Evolutionary conservation across 2,113 vertebrate genomes (phyloP), one percentile per base, ranked within the genome.

Genomic region (Scatophagus argus): DNA sequence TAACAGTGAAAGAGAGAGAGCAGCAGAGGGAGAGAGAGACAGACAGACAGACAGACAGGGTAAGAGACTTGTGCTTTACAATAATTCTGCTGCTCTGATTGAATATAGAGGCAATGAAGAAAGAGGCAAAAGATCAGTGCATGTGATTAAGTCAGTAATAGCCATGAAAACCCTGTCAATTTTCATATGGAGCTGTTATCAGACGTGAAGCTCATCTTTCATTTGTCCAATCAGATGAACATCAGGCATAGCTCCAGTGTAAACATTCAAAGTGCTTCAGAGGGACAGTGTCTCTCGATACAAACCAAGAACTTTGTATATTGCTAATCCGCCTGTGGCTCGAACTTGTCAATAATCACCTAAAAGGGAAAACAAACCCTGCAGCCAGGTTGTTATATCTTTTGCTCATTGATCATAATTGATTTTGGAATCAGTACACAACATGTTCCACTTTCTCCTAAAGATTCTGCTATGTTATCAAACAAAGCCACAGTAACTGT

Each of bases 21-120:
- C n/a, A n/a, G n/a, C n/a, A n/a, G n/a, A n/a, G n/a, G n/a, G n/a
- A n/a, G 14, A 64, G 36, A 68, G 38, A 29, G 23, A 52, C 25
- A 61, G 34, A 36, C 13, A 65, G 59, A 11, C 4, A 39, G n/a
- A 34, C 23, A 81, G 17, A 66, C 21, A 36, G 43, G 46, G 27
- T 46, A 63, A 34, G 34, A 65, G 72, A 41, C 62, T 66, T 79
- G 51, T 5, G 38, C 76, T 85, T 89, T 69, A 75, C 72, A 64
- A 58, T 87, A 73, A 88, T 79, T 84, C 69, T 43, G 56, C 67
- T 49, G 71, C 69, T 79, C 41, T 66, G 80, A 84, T 88, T 87
- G 78, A 81, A 82, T 60, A 55, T 70, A 34, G 76, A 71, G 70
- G 72, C 65, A 60, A 60, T 27, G 65, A 77, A 74, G 44, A 79